Evolutionary conservation across 2,113 vertebrate genomes (phyloP).

Genomic region (chimpanzee (Pan troglodytes)): DNA sequence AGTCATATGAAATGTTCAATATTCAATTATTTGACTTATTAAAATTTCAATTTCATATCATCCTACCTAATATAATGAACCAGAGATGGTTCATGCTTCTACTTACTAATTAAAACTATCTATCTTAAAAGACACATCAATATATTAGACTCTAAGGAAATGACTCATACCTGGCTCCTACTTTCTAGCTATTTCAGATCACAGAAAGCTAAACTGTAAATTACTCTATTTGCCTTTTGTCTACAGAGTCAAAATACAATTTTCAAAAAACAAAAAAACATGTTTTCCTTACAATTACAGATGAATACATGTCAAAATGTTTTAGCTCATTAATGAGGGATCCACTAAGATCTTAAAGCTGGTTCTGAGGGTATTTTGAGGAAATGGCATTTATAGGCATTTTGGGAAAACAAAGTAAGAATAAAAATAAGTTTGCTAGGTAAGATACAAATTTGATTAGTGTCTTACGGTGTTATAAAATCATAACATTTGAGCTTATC

Average conservation of each 20-base stretch:
- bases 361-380: background rate
- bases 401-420: background rate
- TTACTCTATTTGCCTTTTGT: background rate
- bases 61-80: background rate
- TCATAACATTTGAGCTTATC: background rate
- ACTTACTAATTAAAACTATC: conserved; percentile 7
- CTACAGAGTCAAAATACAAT: background rate
- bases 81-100: background rate
- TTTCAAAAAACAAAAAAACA: background rate
- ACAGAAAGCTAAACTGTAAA: background rate
- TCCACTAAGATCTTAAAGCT: background rate
- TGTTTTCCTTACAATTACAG: background rate
- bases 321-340: background rate
- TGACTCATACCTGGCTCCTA: background rate
- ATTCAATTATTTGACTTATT: conserved; percentile 26
- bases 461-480: background rate
- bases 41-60: background rate
- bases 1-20: background rate
- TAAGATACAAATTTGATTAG: background rate
- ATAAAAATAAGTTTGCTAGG: background rate
- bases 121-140: background rate
- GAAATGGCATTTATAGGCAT: background rate
- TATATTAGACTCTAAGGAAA: background rate
- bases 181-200: background rate
- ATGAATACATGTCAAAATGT: background rate